phyloP scores from a whole-genome alignment of 1,140 invertebrate genomes.

The Drosophila nannoptera region DNA sequence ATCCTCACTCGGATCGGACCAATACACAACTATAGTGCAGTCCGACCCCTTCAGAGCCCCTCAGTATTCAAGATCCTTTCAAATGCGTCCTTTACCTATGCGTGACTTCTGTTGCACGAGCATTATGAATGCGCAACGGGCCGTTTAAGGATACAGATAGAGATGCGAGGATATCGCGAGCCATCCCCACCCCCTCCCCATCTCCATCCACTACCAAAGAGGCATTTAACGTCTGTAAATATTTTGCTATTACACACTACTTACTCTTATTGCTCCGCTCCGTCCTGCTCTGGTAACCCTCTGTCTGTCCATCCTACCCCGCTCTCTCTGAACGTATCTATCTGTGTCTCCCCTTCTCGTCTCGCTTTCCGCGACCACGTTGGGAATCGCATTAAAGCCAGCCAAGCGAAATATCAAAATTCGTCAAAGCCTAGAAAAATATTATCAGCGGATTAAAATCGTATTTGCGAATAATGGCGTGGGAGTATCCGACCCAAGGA shows the following conservation, averaged over 20 bases:
- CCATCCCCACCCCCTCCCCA: background rate
- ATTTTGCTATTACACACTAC: conserved; percentile 41
- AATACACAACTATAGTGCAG: too few species aligned
- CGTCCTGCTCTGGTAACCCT: background rate
- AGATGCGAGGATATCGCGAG: background rate
- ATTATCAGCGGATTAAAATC: conserved; percentile 67
- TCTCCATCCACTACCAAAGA: background rate
- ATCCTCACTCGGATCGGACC: too few species aligned
- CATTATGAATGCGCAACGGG: conserved; percentile 20
- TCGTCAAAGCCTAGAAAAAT: conserved; percentile 55
- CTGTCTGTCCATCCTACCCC: background rate
- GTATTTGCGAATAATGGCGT: conserved; percentile 42
- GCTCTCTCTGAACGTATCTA: background rate
- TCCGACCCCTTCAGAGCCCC: too few species aligned
- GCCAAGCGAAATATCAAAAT: conserved; percentile 56
- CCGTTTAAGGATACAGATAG: conserved; percentile 20
- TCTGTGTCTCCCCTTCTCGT: background rate
- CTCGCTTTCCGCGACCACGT: conserved; percentile 1
- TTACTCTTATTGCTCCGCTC: conserved; percentile 12
- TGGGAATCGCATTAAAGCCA: conserved; percentile 61
- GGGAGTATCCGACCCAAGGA: background rate
- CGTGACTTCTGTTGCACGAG: background rate
- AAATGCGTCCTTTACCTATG: background rate
- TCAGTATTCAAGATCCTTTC: too few species aligned
- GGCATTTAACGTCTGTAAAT: conserved; percentile 39